Evolutionary conservation across 2,888 invertebrate genomes (phyloP), one percentile per base, ranked within the genome.

Genomic region (Amitus sp.): DNA sequence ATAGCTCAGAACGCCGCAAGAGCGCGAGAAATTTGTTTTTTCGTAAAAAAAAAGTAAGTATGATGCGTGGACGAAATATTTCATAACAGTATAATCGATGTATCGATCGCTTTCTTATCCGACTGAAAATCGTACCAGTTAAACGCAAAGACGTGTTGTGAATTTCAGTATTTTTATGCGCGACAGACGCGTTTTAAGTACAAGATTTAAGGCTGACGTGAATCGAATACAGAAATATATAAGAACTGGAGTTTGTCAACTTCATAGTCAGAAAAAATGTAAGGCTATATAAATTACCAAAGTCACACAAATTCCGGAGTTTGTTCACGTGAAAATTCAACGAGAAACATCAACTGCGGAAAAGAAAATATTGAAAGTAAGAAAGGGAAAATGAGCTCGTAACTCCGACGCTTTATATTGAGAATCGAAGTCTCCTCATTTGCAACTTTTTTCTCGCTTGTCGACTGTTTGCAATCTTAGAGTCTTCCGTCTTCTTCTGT

Each of bases 341-440:
- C 37, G 15, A 37, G 5, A 37, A 12, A 37, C 23, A 37, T 7
- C 30, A 30, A 7, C 23, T 23, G 15, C 15, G 15, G 15, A 5
- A 15, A 37, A 9, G 37, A 13, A 15, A 15, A 37, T 15, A 5
- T 5, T 15, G 15, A 37, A 33, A 37, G 4, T 2, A 2, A 37
- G 12, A 37, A 37, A 37, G 15, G 23, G 23, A 23, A 23, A 23
- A 23, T 23, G 37, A 37, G 13, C 28, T 33, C 12, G 33, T 3
- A 37, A 34, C 34, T 34, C 39, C 23, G 46, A 46, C 34, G 9
- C 28, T n/a, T 19, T 50, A 42, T 45, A 23, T 42, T 23, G 23
- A 19, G 47, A 45, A 45, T 55, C 49, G 45, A 49, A 49, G 39
- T 27, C 34, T n/a, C 45, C 37, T 56, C 46, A 47, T 59, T 53